A percentile compares a stretch with the other conserved stretches of the same genome.
Conservation (phyloP, 2,797 vertebrate genomes). For the Petrocephalus schoutedeni region DNA sequence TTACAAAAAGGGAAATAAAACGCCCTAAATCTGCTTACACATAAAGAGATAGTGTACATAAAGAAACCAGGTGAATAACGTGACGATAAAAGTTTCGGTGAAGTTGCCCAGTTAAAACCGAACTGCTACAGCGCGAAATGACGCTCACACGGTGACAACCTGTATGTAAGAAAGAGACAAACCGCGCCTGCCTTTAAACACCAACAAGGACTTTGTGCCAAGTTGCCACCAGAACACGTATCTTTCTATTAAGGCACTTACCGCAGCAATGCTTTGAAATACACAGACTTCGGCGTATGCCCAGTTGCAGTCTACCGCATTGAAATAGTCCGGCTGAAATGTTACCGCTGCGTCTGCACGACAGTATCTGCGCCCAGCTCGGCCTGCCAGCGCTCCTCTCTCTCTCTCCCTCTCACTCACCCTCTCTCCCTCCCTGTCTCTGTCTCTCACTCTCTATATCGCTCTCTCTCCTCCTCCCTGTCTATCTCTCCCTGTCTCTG, state of each 20-base stretch:
- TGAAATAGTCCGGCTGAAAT: neutral
- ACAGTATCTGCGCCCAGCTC: neutral
- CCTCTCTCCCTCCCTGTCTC: neutral
- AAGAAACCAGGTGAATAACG: neutral
- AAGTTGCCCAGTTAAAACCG: neutral
- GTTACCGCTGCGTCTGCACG: neutral
- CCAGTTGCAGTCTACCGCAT: neutral
- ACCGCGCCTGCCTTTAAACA: neutral
- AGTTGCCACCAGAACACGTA: neutral
- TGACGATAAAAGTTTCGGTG: neutral
- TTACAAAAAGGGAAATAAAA: neutral
- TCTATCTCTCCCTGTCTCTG: neutral
- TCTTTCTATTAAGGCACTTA: neutral
- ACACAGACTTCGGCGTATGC: neutral
- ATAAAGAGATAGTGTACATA: neutral
- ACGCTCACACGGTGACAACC: neutral
- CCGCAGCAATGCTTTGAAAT: neutral
- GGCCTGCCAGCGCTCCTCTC: neutral
- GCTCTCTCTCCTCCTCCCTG: slow-evolving; percentile 11
- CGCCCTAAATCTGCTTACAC: neutral
- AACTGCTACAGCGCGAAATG: too few species aligned
- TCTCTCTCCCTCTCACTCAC: neutral
- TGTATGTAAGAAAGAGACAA: neutral
- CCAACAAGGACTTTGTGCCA: neutral
- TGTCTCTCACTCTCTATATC: neutral